These are phyloP conservation scores for Galago senegalensis DNA, from an alignment of 2,797 vertebrate species.

Conservation along the genomic window DNA sequence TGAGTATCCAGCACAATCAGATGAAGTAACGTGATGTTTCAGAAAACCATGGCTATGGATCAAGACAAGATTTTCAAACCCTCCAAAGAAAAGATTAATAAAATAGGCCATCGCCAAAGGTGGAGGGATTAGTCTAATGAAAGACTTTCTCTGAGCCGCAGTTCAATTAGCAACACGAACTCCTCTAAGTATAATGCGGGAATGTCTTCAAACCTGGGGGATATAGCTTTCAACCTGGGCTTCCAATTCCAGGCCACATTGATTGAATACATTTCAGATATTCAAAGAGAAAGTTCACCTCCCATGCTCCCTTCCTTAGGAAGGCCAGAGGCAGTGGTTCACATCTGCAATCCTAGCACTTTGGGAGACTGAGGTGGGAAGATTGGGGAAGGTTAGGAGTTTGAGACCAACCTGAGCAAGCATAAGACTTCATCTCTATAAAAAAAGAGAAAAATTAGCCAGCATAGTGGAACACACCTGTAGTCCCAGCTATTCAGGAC, in stretches of 20 bases:
- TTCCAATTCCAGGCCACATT: background rate
- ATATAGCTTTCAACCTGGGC: background rate
- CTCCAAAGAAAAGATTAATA: background rate
- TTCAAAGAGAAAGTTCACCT: background rate
- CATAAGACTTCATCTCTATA: background rate
- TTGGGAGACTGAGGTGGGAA: too few species aligned
- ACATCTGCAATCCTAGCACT: too few species aligned
- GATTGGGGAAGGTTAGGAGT: too few species aligned
- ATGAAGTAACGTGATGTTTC: background rate
- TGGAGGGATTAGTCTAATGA: background rate
- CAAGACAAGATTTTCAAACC: background rate
- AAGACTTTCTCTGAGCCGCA: background rate
- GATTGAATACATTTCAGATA: background rate
- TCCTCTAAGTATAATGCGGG: fast-evolving
- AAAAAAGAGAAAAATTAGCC: too few species aligned
- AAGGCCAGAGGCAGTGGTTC: too few species aligned
- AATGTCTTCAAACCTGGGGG: background rate
- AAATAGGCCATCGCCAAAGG: background rate
- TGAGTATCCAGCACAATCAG: background rate
- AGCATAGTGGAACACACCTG: too few species aligned
- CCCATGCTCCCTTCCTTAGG: background rate
- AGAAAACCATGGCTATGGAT: background rate
- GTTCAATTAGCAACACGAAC: background rate
- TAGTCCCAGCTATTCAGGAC: background rate
- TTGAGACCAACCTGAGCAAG: too few species aligned